A percentile compares a stretch with the other conserved stretches of the same genome.
These are phyloP conservation scores for Leucozona laternaria DNA, from an alignment of 2,888 invertebrate species.

Conservation along the genomic window DNA sequence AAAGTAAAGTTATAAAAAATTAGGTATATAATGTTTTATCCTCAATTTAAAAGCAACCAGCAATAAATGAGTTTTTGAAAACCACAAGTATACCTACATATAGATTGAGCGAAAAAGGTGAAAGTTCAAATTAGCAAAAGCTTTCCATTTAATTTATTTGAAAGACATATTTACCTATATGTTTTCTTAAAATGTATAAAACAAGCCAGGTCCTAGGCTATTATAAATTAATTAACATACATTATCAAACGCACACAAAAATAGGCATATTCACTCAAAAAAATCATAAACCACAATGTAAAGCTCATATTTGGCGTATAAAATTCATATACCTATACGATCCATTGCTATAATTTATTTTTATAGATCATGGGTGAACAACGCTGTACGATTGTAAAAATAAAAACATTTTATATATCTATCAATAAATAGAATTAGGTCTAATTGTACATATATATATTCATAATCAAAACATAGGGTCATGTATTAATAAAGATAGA, in stretches of 20 bases:
- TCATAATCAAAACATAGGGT: conserved; percentile 3
- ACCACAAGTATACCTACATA: too few relatives aligned
- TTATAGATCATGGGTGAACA: conserved; percentile 17
- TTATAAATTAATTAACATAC: conserved; percentile 3
- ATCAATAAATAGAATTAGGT: conserved; percentile 38
- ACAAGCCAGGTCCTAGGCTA: neutral
- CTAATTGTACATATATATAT: conserved; percentile 24
- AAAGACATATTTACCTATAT: neutral
- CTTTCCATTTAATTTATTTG: conserved; percentile 61
- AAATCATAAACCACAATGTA: conserved; percentile 17
- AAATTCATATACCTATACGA: conserved; percentile 20
- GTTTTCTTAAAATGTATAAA: conserved; percentile 14
- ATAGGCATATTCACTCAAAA: conserved; percentile 35
- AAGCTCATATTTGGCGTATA: conserved; percentile 37
- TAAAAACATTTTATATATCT: conserved; percentile 36
- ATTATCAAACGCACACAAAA: conserved; percentile 38
- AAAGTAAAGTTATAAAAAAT: neutral
- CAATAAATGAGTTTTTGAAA: neutral
- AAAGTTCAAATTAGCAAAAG: conserved; percentile 39
- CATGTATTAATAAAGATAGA: conserved; percentile 16
- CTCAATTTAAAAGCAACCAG: neutral
- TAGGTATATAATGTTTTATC: neutral
- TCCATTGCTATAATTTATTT: neutral
- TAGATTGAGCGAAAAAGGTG: neutral
- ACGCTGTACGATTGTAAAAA: conserved; percentile 17